phyloP scores from a whole-genome alignment of 2,113 vertebrate species.

The Mionectes macconnelli region DNA sequence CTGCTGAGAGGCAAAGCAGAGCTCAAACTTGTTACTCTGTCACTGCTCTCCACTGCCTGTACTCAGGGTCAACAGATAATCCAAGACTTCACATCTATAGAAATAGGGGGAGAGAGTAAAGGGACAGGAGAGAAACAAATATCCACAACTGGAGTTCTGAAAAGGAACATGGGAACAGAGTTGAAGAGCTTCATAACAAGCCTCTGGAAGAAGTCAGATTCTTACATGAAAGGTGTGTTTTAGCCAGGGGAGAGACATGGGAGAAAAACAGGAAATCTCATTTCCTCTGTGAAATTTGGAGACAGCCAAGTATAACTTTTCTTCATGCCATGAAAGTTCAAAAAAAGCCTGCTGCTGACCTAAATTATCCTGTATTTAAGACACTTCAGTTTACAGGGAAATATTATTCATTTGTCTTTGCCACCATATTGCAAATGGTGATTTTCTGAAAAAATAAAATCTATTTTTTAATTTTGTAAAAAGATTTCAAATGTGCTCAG shows the following conservation, averaged over 20 bases:
- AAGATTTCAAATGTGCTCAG: neutral
- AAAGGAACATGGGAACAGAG: neutral
- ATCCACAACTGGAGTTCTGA: neutral
- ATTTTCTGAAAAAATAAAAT: neutral
- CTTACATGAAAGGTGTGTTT: neutral
- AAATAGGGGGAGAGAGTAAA: neutral
- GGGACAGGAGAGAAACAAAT: neutral
- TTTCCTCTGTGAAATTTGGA: neutral
- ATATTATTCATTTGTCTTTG: neutral
- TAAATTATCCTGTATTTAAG: neutral
- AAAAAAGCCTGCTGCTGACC: neutral
- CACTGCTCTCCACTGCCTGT: neutral
- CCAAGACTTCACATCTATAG: neutral
- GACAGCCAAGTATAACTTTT: neutral
- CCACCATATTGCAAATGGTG: neutral
- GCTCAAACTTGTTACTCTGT: neutral
- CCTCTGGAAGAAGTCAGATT: neutral
- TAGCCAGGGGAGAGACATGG: neutral
- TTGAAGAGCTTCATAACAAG: neutral
- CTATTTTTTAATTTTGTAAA: neutral
- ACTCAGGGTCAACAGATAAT: neutral
- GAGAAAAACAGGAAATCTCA: neutral
- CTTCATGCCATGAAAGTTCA: neutral
- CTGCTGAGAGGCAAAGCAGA: neutral
- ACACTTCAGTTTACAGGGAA: neutral